Conservation (phyloP, 2,113 vertebrate species). For the Tricholaema leucomelas region DNA sequence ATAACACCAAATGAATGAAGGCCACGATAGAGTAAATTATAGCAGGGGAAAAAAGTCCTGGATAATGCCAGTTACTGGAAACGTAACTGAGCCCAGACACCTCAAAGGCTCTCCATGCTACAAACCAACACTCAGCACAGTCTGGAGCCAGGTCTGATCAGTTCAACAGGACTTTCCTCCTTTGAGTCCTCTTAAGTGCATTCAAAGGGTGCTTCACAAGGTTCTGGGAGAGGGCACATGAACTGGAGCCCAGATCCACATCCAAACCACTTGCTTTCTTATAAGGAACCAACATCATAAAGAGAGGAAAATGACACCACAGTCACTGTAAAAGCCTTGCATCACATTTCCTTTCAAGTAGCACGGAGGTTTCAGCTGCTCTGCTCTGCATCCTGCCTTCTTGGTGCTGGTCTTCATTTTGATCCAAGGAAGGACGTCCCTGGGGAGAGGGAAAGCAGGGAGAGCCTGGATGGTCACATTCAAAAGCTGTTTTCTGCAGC, state of each 20-base stretch:
- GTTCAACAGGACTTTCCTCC: background rate
- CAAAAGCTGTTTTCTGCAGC: background rate
- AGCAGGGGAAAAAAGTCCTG: background rate
- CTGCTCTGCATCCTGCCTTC: background rate
- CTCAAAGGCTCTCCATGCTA: background rate
- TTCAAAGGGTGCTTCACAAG: background rate
- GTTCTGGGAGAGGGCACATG: background rate
- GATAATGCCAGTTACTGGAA: background rate
- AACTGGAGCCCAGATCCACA: background rate
- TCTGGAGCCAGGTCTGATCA: background rate
- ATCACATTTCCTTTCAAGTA: rapidly evolving
- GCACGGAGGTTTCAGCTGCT: background rate
- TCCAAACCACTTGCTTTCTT: background rate
- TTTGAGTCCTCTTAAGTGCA: background rate
- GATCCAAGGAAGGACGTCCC: background rate
- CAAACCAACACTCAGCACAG: rapidly evolving
- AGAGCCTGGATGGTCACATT: background rate
- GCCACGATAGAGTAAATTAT: background rate
- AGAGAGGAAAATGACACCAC: background rate
- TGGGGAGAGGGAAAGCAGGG: background rate
- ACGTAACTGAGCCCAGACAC: background rate
- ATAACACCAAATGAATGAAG: background rate
- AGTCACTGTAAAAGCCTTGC: rapidly evolving
- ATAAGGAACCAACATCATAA: background rate
- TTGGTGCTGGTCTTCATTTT: background rate